These are phyloP conservation scores for Karalla daura DNA, from an alignment of 2,797 vertebrate genomes.

Conservation along the genomic window DNA sequence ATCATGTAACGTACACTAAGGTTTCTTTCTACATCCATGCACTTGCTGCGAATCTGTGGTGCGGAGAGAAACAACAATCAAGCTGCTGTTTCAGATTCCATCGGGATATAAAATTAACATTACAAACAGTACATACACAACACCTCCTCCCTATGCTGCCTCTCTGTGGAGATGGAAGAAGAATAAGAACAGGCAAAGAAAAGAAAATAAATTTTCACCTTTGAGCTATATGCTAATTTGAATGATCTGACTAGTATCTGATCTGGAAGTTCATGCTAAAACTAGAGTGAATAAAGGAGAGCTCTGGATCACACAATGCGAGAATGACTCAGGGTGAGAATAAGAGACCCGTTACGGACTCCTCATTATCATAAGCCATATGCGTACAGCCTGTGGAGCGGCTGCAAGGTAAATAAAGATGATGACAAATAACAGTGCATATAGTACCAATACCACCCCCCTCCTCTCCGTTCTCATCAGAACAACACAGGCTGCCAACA, in stretches of 20 bases:
- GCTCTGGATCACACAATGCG: constrained; percentile 41
- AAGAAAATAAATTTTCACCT: constrained; percentile 48
- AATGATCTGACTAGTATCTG: constrained; percentile 64
- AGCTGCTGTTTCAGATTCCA: constrained; percentile 60
- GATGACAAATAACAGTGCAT: constrained; percentile 68
- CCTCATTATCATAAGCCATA: constrained; percentile 75
- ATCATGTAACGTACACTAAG: constrained; percentile 2
- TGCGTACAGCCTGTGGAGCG: constrained; percentile 67
- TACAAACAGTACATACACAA: constrained; percentile 69
- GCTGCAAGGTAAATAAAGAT: constrained; percentile 73
- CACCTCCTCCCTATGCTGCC: constrained; percentile 40
- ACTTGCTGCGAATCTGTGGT: constrained; percentile 58
- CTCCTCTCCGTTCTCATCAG: constrained; percentile 54
- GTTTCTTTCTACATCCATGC: constrained; percentile 25
- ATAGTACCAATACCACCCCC: constrained; percentile 48
- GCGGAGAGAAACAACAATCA: constrained; percentile 59
- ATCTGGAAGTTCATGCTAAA: constrained; percentile 50
- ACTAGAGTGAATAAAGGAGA: constrained; percentile 52
- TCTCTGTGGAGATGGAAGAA: constrained; percentile 49
- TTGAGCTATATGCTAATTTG: constrained; percentile 66
- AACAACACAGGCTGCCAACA: constrained; percentile 65
- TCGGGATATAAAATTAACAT: constrained; percentile 74
- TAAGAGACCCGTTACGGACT: constrained; percentile 56
- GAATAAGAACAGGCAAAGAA: constrained; percentile 49
- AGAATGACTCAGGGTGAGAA: constrained; percentile 51